Percentiles rank a stretch among this genome's conserved stretches.
These are phyloP conservation scores for Apamea monoglypha DNA, from an alignment of 2,888 invertebrate genomes.

Conservation along the genomic window DNA sequence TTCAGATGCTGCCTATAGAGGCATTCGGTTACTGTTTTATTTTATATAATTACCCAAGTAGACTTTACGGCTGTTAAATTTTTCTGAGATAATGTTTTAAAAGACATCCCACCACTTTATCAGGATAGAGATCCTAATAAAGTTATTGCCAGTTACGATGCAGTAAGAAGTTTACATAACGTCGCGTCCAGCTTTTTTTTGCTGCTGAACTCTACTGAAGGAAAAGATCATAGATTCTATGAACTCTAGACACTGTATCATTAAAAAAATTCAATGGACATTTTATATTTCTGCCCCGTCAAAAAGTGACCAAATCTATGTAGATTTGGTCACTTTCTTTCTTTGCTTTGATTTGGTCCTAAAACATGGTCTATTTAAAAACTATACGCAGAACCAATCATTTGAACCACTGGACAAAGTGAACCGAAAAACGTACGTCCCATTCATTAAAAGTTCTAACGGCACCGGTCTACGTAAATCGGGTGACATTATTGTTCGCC, in stretches of 20 bases:
- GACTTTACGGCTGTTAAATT: too few species aligned
- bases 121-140: background rate
- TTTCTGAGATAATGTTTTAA: too few species aligned
- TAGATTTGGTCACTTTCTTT: too few species aligned
- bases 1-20: background rate
- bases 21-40: background rate
- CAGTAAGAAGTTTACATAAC: background rate
- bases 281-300: background rate
- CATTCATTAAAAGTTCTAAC: conserved; percentile 65
- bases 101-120: too few species aligned
- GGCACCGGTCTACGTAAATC: conserved; percentile 63
- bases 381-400: conserved; percentile 37
- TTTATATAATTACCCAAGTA: too few species aligned
- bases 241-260: background rate
- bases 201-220: background rate
- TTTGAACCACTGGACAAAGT: conserved; percentile 27
- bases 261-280: background rate
- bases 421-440: conserved; percentile 49
- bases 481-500: conserved; percentile 69
- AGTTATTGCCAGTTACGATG: background rate
- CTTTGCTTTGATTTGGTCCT: too few species aligned
- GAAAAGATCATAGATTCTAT: background rate
- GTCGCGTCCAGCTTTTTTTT: background rate
- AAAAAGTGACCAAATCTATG: conserved; percentile 4
- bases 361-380: conserved; percentile 17